Evolutionary conservation across 2,888 invertebrate genomes (phyloP).

Genomic region (Physocephala rufipes): DNA sequence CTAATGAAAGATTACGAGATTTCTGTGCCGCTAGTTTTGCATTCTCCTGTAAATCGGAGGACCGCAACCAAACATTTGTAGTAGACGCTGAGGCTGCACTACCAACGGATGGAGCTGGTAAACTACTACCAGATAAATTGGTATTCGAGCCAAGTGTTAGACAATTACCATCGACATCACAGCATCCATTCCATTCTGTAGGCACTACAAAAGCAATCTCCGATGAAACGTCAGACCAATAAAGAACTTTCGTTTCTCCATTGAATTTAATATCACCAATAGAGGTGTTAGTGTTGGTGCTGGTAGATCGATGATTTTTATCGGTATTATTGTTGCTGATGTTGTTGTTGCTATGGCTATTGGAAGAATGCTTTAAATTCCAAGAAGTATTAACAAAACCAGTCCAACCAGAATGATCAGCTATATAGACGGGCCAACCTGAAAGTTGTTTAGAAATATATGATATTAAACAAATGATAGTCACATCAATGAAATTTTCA

Average conservation of each 20-base stretch:
- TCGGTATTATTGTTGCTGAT: slow-evolving; percentile 34
- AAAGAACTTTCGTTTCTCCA: slow-evolving; percentile 85
- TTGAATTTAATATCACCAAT: slow-evolving; percentile 76
- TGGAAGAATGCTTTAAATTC: slow-evolving; percentile 67
- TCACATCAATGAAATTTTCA: too few relatives aligned
- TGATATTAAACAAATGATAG: not conserved
- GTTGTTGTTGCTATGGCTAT: slow-evolving; percentile 33
- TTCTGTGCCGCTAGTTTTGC: slow-evolving; percentile 67
- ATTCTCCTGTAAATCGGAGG: slow-evolving; percentile 44
- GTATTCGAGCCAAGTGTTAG: slow-evolving; percentile 56
- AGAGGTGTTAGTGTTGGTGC: too few relatives aligned
- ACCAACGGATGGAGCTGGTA: too few relatives aligned
- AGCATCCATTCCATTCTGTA: slow-evolving; percentile 68
- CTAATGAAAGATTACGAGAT: slow-evolving; percentile 76
- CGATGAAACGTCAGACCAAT: slow-evolving; percentile 94
- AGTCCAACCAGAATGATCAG: slow-evolving; percentile 93
- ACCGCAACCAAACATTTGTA: slow-evolving; percentile 55
- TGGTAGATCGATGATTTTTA: slow-evolving; percentile 34
- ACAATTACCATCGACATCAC: slow-evolving; percentile 68
- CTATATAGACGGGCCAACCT: slow-evolving; percentile 84
- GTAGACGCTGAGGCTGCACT: slow-evolving; percentile 45
- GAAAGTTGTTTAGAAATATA: not conserved
- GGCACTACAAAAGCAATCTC: slow-evolving; percentile 97
- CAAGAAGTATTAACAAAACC: slow-evolving; percentile 90
- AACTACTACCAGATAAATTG: slow-evolving; percentile 51